Conservation (phyloP, 2,113 vertebrate species). For the Microcebus tavaratra region DNA sequence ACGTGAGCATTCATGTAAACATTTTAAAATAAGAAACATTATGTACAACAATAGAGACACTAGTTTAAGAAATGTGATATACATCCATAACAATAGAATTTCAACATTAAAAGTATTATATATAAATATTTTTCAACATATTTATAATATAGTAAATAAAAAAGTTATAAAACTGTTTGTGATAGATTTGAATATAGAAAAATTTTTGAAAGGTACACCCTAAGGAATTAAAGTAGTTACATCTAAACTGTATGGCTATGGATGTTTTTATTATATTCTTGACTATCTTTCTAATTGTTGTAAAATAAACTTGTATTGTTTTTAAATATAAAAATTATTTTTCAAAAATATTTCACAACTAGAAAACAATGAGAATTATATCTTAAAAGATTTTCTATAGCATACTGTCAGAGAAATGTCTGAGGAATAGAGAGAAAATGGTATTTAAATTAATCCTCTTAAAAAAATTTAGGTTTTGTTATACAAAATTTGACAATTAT, state of each 20-base stretch:
- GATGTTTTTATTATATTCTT: constrained; percentile 11
- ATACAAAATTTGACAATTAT: neutral
- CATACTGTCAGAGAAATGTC: neutral
- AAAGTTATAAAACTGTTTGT: neutral
- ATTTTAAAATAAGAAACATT: constrained; percentile 30
- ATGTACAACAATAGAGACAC: neutral
- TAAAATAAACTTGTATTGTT: neutral
- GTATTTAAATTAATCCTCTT: constrained; percentile 39
- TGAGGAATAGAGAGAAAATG: neutral
- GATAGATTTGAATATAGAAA: neutral
- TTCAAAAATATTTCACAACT: constrained; percentile 32
- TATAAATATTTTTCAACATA: neutral
- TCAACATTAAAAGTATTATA: neutral
- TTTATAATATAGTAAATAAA: neutral
- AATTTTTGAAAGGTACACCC: neutral
- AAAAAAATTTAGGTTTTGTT: neutral
- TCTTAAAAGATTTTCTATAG: constrained; percentile 6
- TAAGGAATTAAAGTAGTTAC: neutral
- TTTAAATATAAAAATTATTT: constrained; percentile 27
- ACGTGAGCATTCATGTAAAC: constrained; percentile 17
- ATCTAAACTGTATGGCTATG: neutral
- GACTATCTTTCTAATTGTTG: constrained; percentile 2
- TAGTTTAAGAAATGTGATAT: neutral
- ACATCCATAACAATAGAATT: neutral
- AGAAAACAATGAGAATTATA: neutral